phyloP scores from a whole-genome alignment of 2,888 invertebrate species.

The Hoplodrina ambigua region DNA sequence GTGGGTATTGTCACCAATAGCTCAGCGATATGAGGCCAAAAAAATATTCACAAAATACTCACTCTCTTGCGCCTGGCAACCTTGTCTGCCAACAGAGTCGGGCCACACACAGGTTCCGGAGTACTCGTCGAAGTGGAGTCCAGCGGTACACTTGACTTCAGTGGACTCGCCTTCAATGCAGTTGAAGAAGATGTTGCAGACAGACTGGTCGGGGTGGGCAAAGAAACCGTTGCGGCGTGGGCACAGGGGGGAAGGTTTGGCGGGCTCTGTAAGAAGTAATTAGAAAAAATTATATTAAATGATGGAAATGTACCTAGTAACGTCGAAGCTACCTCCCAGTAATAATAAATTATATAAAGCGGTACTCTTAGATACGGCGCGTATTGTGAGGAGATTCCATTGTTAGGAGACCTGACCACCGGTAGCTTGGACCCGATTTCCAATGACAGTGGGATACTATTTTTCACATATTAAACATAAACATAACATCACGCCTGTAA shows the following conservation, averaged over 20 bases:
- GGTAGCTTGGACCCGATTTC: too few relatives aligned
- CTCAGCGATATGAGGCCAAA: too few relatives aligned
- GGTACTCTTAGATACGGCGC: too few relatives aligned
- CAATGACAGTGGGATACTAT: too few relatives aligned
- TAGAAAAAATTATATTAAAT: not conserved
- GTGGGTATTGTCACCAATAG: too few relatives aligned
- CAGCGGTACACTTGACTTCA: conserved; percentile 96
- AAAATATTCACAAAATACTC: conserved; percentile 68
- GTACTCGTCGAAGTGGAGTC: conserved; percentile 97
- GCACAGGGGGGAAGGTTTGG: conserved; percentile 93
- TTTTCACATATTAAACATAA: too few relatives aligned
- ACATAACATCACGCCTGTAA: too few relatives aligned
- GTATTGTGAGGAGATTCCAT: too few relatives aligned
- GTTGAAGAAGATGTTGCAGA: conserved; percentile 96
- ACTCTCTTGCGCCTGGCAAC: conserved; percentile 91
- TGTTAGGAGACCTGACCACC: too few relatives aligned
- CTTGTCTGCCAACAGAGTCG: conserved; percentile 93
- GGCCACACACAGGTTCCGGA: conserved; percentile 98
- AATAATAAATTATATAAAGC: too few relatives aligned
- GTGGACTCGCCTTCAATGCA: conserved; percentile 96
- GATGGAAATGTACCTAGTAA: not conserved
- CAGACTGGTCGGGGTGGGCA: conserved; percentile 95
- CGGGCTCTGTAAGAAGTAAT: conserved; percentile 91
- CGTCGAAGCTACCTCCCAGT: not conserved
- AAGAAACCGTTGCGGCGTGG: conserved; percentile 97